Base-by-base conservation (phyloP, 2,888 invertebrate genomes). In the Drosophila mayaguana region DNA sequence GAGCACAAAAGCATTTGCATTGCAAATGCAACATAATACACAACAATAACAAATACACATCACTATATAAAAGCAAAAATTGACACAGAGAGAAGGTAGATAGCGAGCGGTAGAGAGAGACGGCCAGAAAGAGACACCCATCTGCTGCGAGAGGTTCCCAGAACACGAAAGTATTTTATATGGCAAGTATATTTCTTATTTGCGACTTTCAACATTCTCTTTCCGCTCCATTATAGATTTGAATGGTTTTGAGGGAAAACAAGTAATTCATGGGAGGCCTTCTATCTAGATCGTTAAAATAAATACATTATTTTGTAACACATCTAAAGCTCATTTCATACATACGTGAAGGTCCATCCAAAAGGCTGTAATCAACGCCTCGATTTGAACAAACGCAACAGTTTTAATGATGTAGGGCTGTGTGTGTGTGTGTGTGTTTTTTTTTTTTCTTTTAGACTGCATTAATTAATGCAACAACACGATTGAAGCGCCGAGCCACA, bases 1-100 rank as follows among this genome's bases (percentile, higher is more conserved):
- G 86, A 78, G 81, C 75, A 81, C 89, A 83, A 81, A 81, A 72
- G 83, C 72, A 82, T 82, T 86, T 82, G 86, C 86, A 82, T 64
- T 82, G 86, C 83, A 82, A 82, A 82, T 82, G 82, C 86, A 82
- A 82, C 82, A 82, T 82, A 82, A 86, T 85, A 89, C 84, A 72
- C 64, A 74, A 45, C 83, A 85, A 88, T 77, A 88, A 76, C 70
- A 88, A 85, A 83, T 84, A 85, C 72, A 73, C 72, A 88, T 85
- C 8, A 6, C 82, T 83, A 76, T 80, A 83, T 63, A 82, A 83
- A 84, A 84, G 83, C 83, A 73, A 62, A 73, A 34, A 36, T 14
- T 62, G 72, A 38, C 16, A 6, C 14, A 38, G 32, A 32, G 2
- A 32, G 32, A 9, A 64, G 71, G 78, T 61, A 34, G 40, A 53